phyloP scores from a whole-genome alignment of 2,797 vertebrate species.

The Lemur catta region DNA sequence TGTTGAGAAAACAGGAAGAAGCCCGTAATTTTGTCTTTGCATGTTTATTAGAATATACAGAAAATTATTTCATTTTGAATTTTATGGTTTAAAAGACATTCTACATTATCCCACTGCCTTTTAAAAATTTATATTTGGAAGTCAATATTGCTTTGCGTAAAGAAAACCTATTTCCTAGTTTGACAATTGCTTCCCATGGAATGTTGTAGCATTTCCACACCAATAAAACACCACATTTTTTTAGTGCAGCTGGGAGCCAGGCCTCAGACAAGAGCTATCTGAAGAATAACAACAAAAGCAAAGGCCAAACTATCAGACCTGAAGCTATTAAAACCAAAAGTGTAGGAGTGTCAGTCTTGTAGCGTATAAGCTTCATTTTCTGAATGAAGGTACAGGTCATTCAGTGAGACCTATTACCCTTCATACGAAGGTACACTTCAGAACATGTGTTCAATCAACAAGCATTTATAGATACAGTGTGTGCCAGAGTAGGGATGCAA shows the following conservation, averaged over 20 bases:
- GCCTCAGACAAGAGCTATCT: background rate
- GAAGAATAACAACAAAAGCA: background rate
- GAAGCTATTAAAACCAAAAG: background rate
- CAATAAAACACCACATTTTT: background rate
- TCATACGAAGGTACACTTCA: background rate
- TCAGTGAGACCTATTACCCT: background rate
- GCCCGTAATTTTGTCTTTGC: background rate
- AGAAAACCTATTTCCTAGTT: background rate
- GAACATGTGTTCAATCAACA: background rate
- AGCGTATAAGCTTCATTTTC: background rate
- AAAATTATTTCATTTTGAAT: background rate
- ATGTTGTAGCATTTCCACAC: background rate
- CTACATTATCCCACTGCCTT: background rate
- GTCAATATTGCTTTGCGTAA: background rate
- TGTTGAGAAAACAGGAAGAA: background rate
- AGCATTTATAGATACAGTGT: background rate
- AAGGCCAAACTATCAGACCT: background rate
- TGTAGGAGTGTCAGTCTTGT: background rate
- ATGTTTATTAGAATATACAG: background rate
- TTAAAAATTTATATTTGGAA: background rate
- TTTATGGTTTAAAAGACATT: background rate
- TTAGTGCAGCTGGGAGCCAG: background rate
- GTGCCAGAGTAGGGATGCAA: background rate
- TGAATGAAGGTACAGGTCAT: background rate
- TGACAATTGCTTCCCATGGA: background rate